Percentiles rank a stretch among this genome's conserved stretches.
These are phyloP conservation scores for Ophonus ardosiacus DNA, from an alignment of 2,888 invertebrate genomes.

Conservation along the genomic window DNA sequence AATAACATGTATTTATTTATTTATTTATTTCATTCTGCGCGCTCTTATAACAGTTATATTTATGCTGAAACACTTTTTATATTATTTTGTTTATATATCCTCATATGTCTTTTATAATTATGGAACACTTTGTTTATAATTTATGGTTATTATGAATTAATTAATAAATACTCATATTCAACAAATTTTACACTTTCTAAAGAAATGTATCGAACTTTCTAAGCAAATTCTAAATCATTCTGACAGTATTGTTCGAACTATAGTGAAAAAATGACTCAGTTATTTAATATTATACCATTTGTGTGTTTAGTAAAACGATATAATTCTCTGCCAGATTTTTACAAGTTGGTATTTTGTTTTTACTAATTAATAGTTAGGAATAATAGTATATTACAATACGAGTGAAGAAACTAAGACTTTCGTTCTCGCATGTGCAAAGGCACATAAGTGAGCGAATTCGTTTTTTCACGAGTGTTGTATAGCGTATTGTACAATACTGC, in stretches of 20 bases:
- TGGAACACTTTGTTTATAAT: not conserved
- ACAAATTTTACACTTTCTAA: conserved; percentile 59
- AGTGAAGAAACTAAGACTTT: too few species aligned
- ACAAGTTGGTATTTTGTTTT: conserved; percentile 2
- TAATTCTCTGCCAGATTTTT: conserved; percentile 1
- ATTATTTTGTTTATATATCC: not conserved
- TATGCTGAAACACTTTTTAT: too few species aligned
- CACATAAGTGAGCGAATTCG: too few species aligned
- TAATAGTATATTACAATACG: too few species aligned
- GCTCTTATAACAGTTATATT: too few species aligned
- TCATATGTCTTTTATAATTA: conserved; percentile 1
- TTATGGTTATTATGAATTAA: conserved; percentile 34
- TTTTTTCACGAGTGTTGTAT: too few species aligned
- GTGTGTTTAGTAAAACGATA: conserved; percentile 45
- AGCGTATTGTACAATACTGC: too few species aligned
- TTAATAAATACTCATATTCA: conserved; percentile 45
- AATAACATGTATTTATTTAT: too few species aligned
- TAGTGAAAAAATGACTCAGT: conserved; percentile 24
- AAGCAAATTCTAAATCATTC: conserved; percentile 47
- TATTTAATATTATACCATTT: conserved; percentile 47
- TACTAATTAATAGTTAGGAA: too few species aligned
- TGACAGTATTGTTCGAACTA: conserved; percentile 29
- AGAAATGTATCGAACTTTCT: conserved; percentile 58
- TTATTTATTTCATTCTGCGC: too few species aligned
- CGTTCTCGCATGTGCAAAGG: too few species aligned